Percentiles rank a stretch among this genome's conserved stretches.
Conservation (phyloP, 2,888 invertebrate genomes). For the Dimorphilus gyrociliatus region DNA sequence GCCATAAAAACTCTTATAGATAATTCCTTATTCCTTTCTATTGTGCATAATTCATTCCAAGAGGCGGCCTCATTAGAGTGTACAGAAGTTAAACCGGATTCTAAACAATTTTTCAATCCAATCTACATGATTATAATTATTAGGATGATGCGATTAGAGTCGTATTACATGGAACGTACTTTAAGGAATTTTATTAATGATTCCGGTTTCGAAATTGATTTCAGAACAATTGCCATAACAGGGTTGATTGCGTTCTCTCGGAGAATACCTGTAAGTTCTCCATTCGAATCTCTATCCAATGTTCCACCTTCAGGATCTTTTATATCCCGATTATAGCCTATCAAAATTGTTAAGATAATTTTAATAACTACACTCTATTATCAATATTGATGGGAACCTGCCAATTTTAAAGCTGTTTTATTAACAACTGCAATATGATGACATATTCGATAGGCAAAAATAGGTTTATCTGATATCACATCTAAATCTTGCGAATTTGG, state of each 20-base stretch:
- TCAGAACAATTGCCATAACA: neutral
- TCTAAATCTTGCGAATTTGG: slow-evolving; percentile 9
- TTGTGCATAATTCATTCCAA: slow-evolving; percentile 9
- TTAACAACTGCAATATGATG: slow-evolving; percentile 9
- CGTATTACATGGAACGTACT: too few species aligned
- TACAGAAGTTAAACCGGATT: slow-evolving; percentile 10
- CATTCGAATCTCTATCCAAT: slow-evolving; percentile 9
- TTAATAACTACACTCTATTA: too few species aligned
- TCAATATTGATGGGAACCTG: too few species aligned
- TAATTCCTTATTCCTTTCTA: slow-evolving; percentile 7
- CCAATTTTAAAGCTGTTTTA: slow-evolving; percentile 6
- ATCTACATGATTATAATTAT: slow-evolving; percentile 4
- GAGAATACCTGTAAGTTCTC: slow-evolving; percentile 8
- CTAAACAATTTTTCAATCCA: slow-evolving; percentile 6
- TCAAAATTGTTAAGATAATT: neutral
- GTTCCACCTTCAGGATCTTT: slow-evolving; percentile 7
- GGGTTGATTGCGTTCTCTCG: slow-evolving; percentile 7
- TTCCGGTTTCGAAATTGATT: too few species aligned
- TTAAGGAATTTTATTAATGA: too few species aligned
- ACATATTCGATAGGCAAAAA: slow-evolving; percentile 8
- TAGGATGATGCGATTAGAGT: too few species aligned
- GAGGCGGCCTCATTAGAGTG: slow-evolving; percentile 10
- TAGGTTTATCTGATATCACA: slow-evolving; percentile 9
- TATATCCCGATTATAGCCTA: slow-evolving; percentile 1
- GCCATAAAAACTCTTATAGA: slow-evolving; percentile 11